phyloP scores from a whole-genome alignment of 2,113 vertebrate species.

The Sakesphorus luctuosus region DNA sequence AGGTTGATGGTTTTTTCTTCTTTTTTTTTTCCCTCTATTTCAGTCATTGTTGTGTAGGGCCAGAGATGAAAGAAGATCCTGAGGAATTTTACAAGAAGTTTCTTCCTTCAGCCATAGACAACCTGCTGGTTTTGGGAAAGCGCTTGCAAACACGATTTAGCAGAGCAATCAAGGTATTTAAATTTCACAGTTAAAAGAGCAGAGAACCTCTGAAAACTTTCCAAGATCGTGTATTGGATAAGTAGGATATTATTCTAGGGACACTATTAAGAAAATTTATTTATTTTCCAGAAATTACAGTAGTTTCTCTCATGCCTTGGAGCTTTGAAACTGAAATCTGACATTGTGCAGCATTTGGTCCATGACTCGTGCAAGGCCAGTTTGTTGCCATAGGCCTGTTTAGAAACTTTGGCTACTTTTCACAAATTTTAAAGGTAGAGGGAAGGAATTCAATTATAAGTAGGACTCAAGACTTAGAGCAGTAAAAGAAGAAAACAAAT shows the following conservation, averaged over 20 bases:
- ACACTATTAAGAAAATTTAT: background rate
- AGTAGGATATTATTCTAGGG: background rate
- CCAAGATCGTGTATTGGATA: accelerated
- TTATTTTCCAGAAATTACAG: background rate
- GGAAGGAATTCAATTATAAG: background rate
- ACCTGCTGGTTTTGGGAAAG: constrained; percentile 79
- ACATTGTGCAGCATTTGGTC: background rate
- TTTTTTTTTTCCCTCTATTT: background rate
- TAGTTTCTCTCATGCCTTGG: background rate
- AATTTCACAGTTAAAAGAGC: background rate
- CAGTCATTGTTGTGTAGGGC: constrained; percentile 84
- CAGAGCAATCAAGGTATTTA: constrained; percentile 76
- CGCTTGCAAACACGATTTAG: constrained; percentile 77
- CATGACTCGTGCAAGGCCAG: background rate
- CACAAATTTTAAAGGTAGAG: background rate
- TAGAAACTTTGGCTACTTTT: background rate
- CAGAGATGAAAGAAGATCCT: constrained; percentile 79
- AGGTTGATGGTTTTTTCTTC: background rate
- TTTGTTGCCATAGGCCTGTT: background rate
- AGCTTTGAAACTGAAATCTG: background rate
- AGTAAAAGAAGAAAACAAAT: background rate
- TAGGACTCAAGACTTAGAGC: background rate
- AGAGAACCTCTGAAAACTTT: background rate
- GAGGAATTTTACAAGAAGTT: constrained; percentile 81
- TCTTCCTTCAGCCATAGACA: constrained; percentile 80